These are phyloP conservation scores for Acleris holmiana DNA, from an alignment of 2,888 invertebrate genomes.

Conservation along the genomic window DNA sequence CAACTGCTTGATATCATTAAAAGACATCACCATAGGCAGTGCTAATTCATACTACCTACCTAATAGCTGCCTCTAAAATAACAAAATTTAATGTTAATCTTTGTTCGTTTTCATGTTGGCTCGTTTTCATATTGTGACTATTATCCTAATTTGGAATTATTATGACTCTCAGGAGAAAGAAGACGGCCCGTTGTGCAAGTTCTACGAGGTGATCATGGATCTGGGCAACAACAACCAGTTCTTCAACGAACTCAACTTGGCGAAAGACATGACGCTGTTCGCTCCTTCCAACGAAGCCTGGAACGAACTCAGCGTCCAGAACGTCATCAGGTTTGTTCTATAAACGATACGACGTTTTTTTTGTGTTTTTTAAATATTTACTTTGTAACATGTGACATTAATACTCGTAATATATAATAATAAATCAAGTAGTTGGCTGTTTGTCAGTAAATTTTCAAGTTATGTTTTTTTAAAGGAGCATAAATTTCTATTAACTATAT, in stretches of 20 bases:
- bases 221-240: constrained; percentile 88
- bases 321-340: constrained; percentile 85
- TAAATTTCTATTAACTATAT: too few species aligned
- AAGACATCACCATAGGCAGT: background rate
- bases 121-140: too few species aligned
- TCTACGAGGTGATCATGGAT: constrained; percentile 92
- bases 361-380: background rate
- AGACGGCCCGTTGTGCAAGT: constrained; percentile 89
- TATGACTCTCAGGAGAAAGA: constrained; percentile 70
- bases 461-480: too few species aligned
- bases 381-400: too few species aligned
- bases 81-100: too few species aligned
- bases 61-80: too few species aligned
- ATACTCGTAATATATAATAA: too few species aligned
- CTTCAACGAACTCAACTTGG: constrained; percentile 87
- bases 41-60: background rate
- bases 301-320: constrained; percentile 89
- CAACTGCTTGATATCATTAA: background rate
- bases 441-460: too few species aligned
- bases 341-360: too few species aligned
- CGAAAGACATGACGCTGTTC: constrained; percentile 92
- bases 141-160: background rate
- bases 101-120: background rate
- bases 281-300: constrained; percentile 96
- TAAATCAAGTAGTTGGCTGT: too few species aligned